Percentiles rank a stretch among this genome's conserved stretches.
Evolutionary conservation across 2,113 vertebrate genomes (phyloP).

Genomic region (Pygathrix nemaeus): DNA sequence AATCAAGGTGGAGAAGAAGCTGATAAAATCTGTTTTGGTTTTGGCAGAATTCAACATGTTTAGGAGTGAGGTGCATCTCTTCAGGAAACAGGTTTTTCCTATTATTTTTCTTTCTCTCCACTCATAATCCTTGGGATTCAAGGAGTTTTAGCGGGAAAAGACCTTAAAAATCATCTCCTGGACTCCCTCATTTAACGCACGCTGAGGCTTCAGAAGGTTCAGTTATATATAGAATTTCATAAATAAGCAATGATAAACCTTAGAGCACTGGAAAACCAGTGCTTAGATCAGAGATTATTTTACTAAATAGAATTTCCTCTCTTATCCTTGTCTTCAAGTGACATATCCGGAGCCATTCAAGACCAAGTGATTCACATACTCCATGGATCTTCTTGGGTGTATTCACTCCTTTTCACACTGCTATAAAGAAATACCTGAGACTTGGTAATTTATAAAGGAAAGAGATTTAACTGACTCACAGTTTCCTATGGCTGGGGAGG

Average conservation of each 20-base stretch:
- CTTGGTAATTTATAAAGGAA: no score
- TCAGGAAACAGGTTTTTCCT: conserved; percentile 28
- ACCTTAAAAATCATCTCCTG: background rate
- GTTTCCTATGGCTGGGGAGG: no score
- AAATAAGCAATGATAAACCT: background rate
- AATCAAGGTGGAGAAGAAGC: background rate
- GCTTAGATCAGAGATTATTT: background rate
- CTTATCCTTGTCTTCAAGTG: background rate
- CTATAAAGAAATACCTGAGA: no score
- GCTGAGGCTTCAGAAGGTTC: background rate
- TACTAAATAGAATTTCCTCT: background rate
- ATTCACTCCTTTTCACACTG: no score
- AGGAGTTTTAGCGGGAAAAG: background rate
- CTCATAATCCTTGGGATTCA: background rate
- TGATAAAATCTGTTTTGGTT: background rate
- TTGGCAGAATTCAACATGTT: background rate
- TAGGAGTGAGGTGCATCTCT: background rate
- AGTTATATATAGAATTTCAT: background rate
- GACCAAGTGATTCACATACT: background rate
- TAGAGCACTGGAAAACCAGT: background rate
- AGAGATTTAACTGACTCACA: no score
- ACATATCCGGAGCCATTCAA: background rate
- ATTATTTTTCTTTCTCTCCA: conserved; percentile 12
- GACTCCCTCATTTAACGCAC: background rate
- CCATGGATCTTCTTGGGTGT: background rate